These are phyloP conservation scores for Calephelis nemesis DNA, from an alignment of 1,140 invertebrate species.

Conservation along the genomic window DNA sequence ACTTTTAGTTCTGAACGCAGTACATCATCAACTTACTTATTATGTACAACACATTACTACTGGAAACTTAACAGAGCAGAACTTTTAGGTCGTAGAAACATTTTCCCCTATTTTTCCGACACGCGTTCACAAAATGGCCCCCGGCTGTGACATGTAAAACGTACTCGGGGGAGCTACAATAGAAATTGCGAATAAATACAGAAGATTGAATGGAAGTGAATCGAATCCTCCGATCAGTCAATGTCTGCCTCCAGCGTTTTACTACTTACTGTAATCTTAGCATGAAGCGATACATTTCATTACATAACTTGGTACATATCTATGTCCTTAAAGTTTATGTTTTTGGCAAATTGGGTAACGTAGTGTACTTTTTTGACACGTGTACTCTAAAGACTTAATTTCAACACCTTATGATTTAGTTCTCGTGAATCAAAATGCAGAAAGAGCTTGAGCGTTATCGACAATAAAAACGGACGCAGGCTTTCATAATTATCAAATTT, in stretches of 20 bases:
- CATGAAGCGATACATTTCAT: slow-evolving; percentile 5
- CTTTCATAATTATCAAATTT: too few relatives aligned
- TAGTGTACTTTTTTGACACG: too few relatives aligned
- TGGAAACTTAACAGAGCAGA: slow-evolving; percentile 10
- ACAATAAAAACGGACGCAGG: too few relatives aligned
- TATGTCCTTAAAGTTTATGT: too few relatives aligned
- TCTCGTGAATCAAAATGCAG: too few relatives aligned
- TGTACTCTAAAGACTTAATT: too few relatives aligned
- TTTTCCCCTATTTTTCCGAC: slow-evolving; percentile 15
- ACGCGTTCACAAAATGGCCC: slow-evolving; percentile 12
- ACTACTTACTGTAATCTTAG: slow-evolving; percentile 8
- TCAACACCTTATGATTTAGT: too few relatives aligned
- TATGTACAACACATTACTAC: slow-evolving; percentile 13
- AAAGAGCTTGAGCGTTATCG: too few relatives aligned
- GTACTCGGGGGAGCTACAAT: slow-evolving; percentile 14
- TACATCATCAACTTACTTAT: neutral
- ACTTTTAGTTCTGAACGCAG: neutral
- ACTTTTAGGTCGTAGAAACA: slow-evolving; percentile 16
- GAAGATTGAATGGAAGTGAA: slow-evolving; percentile 14
- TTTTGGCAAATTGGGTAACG: too few relatives aligned
- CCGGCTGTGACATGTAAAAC: slow-evolving; percentile 14
- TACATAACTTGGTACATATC: neutral
- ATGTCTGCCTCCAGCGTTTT: slow-evolving; percentile 7
- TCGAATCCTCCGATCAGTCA: slow-evolving; percentile 15
- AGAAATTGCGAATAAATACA: slow-evolving; percentile 15